Evolutionary conservation across 2,888 invertebrate genomes (phyloP).

Genomic region (Nemoura dubitans): DNA sequence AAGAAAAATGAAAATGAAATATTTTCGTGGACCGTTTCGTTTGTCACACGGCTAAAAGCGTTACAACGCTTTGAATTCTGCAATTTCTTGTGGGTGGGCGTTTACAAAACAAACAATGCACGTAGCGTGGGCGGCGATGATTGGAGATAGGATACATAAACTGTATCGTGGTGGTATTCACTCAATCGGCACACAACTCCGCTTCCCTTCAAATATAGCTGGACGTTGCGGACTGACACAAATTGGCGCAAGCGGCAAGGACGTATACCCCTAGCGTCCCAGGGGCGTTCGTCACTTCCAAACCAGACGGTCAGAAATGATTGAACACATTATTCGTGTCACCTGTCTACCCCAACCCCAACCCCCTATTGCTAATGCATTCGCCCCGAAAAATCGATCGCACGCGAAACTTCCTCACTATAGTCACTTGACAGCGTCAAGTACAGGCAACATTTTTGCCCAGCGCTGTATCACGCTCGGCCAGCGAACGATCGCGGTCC

Average conservation of each 20-base stretch:
- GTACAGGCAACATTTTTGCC: background rate
- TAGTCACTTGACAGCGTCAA: background rate
- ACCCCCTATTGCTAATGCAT: background rate
- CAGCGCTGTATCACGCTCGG: background rate
- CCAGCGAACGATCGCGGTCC: too few relatives aligned
- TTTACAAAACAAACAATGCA: too few relatives aligned
- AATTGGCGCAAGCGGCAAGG: background rate
- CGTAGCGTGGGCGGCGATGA: too few relatives aligned
- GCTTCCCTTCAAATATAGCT: background rate
- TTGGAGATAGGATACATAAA: too few relatives aligned
- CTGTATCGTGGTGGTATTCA: too few relatives aligned
- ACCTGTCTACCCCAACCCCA: background rate
- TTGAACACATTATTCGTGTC: conserved; percentile 7
- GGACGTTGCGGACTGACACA: background rate
- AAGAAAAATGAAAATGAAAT: background rate
- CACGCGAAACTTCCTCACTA: background rate
- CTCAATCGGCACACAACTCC: too few relatives aligned
- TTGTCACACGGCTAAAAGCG: background rate
- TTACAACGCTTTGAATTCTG: background rate
- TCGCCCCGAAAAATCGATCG: background rate
- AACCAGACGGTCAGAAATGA: conserved; percentile 7
- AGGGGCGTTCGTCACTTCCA: background rate
- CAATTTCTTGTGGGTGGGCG: too few relatives aligned
- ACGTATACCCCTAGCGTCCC: background rate
- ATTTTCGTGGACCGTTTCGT: background rate